Base-by-base conservation (phyloP, 1,140 invertebrate species). In the Dermatophagoides farinae region DNA sequence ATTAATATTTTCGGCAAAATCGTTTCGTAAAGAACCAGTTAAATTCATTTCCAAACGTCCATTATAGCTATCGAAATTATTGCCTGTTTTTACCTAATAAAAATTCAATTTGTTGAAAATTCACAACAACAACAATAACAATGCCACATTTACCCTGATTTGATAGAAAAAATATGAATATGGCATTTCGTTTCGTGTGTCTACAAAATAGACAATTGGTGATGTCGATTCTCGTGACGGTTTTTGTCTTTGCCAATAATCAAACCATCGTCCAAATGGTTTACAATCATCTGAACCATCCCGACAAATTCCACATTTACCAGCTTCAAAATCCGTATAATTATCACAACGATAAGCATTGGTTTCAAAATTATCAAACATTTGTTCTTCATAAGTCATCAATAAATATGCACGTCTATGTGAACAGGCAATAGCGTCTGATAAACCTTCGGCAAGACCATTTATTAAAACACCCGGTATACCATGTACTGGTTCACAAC, bases 261-360 rank as follows among this genome's bases (percentile, higher is more conserved):
- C 14, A 23, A 4, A 55, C 53, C 53, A 55, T n/a, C 16, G 14
- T 39, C 53, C 41, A 44, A 55, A 55, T 39, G 53, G 53, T 44
- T 39, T 4, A 20, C 40, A 51, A 38, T 41, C 18, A 18, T 44
- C 14, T 6, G 59, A 51, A 14, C 12, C 18, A 43, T 57, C 40
- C 1, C 1, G 12, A 57, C 54, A 57, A 4, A n/a, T 31, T 76
- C 66, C 0, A 73, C 76, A 6, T 78, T 66, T 65, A 79, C 76
- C n/a, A 77, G 74, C 16, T 12, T 23, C 41, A 50, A 9, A 59
- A 16, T 51, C 40, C 11, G 10, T 16, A 39, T 59, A 59, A 12
- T 14, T 18, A 39, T 16, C 6, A 23, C 57, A 59, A n/a, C 16
- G 23, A 59, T 47, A 59, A 16, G n/a, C 50, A 5, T 11, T 39